Percentiles rank a stretch among this genome's conserved stretches.
Evolutionary conservation across 2,113 vertebrate species (phyloP).

Genomic region (Aplodontia rufa): DNA sequence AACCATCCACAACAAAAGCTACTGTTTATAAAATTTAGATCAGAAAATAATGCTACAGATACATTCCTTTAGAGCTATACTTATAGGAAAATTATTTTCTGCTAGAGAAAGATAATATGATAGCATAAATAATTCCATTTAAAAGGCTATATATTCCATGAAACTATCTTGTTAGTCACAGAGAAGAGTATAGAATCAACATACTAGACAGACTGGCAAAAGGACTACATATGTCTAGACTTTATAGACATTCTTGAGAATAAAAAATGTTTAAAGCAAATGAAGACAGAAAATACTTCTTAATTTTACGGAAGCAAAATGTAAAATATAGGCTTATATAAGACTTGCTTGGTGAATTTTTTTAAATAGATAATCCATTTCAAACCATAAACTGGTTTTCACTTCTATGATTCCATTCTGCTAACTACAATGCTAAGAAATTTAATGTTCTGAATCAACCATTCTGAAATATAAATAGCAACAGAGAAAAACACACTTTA

Average conservation of each 20-base stretch:
- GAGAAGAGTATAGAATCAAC: constrained; percentile 46
- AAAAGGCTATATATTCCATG: background rate
- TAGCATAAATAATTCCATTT: constrained; percentile 35
- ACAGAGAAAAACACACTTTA: constrained; percentile 37
- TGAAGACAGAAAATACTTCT: background rate
- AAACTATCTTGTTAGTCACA: constrained; percentile 10
- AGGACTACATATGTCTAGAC: background rate
- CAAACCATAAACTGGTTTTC: constrained; percentile 34
- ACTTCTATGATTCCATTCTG: constrained; percentile 56
- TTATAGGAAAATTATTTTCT: constrained; percentile 32
- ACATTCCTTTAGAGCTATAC: constrained; percentile 16
- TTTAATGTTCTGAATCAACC: background rate
- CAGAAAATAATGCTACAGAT: background rate
- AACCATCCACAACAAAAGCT: constrained; percentile 6
- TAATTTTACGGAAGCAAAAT: constrained; percentile 12
- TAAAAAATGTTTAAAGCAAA: constrained; percentile 30
- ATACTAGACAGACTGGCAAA: background rate
- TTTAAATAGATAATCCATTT: constrained; percentile 67
- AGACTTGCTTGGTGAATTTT: constrained; percentile 50
- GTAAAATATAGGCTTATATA: constrained; percentile 9
- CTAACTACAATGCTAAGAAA: constrained; percentile 72
- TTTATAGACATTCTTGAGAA: background rate
- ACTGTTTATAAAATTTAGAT: constrained; percentile 17
- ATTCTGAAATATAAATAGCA: constrained; percentile 69
- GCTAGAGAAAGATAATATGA: constrained; percentile 7